Evolutionary conservation across 2,888 invertebrate species (phyloP).

Genomic region (Apoderus coryli): DNA sequence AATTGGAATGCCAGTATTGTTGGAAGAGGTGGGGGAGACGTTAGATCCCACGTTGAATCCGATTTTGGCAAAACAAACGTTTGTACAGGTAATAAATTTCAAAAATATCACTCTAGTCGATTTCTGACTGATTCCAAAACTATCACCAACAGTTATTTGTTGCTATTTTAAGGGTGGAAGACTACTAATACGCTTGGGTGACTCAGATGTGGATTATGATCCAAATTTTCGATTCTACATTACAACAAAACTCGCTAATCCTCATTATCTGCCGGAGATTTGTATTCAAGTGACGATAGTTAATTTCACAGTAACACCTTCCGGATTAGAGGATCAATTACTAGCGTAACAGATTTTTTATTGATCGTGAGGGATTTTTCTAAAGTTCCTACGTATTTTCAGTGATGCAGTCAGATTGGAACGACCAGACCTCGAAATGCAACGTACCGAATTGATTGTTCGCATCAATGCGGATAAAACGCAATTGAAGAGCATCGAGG

Average conservation of each 20-base stretch:
- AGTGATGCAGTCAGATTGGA: conserved; percentile 84
- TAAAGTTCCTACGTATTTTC: no score
- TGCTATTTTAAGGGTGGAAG: conserved; percentile 53
- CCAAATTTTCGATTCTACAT: conserved; percentile 74
- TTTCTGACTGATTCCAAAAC: no score
- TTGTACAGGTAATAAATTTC: conserved; percentile 41
- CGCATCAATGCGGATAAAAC: conserved; percentile 77
- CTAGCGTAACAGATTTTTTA: no score
- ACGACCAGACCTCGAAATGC: conserved; percentile 71
- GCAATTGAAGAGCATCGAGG: conserved; percentile 72
- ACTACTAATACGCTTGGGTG: conserved; percentile 69
- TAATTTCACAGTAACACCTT: conserved; percentile 83
- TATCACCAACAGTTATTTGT: no score
- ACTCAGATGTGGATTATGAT: conserved; percentile 82
- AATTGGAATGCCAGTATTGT: conserved; percentile 69
- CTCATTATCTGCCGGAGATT: conserved; percentile 85
- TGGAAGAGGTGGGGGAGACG: conserved; percentile 79
- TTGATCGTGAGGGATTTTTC: no score
- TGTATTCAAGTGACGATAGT: conserved; percentile 86
- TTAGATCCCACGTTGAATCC: conserved; percentile 79
- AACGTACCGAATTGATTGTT: conserved; percentile 67
- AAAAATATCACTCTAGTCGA: not conserved
- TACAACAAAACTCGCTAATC: conserved; percentile 84
- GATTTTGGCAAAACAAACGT: conserved; percentile 67
- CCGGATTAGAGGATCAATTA: conserved; percentile 83